Evolutionary conservation across 2,888 invertebrate species (phyloP).

Genomic region (Microdon myrmicae): DNA sequence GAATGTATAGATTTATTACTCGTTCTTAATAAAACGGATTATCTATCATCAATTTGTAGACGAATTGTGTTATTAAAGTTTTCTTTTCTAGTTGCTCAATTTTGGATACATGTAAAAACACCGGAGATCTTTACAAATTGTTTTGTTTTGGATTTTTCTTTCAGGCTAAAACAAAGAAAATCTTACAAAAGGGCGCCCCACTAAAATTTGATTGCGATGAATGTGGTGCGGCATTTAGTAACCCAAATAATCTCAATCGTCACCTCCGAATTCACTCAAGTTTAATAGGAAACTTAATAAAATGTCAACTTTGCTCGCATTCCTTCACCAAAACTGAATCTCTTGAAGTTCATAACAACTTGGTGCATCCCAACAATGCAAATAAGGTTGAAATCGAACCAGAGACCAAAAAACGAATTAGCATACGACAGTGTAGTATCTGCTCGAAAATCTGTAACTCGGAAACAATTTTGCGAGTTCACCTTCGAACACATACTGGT

Average conservation of each 20-base stretch:
- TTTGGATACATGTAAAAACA: no score
- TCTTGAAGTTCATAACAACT: slow-evolving; percentile 64
- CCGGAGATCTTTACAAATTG: no score
- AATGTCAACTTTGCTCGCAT: slow-evolving; percentile 17
- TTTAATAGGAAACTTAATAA: slow-evolving; percentile 20
- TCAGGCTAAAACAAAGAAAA: slow-evolving; percentile 4
- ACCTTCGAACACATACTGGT: slow-evolving; percentile 60
- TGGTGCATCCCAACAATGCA: background rate
- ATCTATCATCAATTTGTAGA: no score
- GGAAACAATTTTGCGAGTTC: slow-evolving; percentile 57
- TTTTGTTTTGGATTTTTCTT: no score
- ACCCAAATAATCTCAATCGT: slow-evolving; percentile 56
- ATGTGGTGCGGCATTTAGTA: slow-evolving; percentile 61
- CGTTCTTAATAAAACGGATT: no score
- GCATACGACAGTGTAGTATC: slow-evolving; percentile 53
- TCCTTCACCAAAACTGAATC: slow-evolving; percentile 57
- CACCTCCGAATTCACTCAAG: slow-evolving; percentile 54
- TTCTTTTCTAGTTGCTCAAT: no score
- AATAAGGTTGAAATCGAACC: background rate
- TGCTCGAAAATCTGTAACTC: slow-evolving; percentile 57
- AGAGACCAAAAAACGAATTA: slow-evolving; percentile 1
- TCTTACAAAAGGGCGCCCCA: slow-evolving; percentile 12
- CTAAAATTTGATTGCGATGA: slow-evolving; percentile 56
- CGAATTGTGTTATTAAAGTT: no score
- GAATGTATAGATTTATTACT: no score